Evolutionary conservation across 2,888 invertebrate species (phyloP), one percentile per base, ranked within the genome.

Genomic region (Globia sparganii): DNA sequence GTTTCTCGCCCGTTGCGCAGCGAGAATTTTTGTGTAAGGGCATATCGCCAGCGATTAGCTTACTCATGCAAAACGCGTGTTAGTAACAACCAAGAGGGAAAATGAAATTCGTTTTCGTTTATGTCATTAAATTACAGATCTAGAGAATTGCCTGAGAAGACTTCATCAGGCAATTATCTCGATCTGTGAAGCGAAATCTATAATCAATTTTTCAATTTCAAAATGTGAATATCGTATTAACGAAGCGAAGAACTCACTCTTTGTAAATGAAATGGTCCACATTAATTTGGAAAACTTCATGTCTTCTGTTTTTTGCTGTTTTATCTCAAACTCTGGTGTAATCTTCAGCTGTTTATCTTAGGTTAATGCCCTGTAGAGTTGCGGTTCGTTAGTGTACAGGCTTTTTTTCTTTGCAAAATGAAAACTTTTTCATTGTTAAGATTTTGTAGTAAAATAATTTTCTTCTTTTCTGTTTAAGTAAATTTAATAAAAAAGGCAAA

Each of bases 211-310:
- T 25, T 5, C 18, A 67, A 31, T 31, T 67, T 4, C 4, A 49
- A 18, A 5, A 34, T 9, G 25, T 31, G 31, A 49, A 1, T 49
- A 25, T 67, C 18, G 25, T 18, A 34, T 25, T 67, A 31, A 15
- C 2, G 8, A 21, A 5, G 3, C 18, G 49, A 61, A 25, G 6
- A 37, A 46, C 34, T 6, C 11, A 37, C 2, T 18, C n/a, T 8
- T 40, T 46, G 56, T 72, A 28, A 68, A 62, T 13, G n/a, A 49
- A 83, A 68, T 76, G 28, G 31, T 0, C 25, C 15, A 40, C 1
- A 79, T 67, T 72, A 59, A 59, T 75, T 62, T 6, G 13, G 13
- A 43, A 69, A 66, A 53, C 28, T 1, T 25, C 3, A 15, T 65
- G 21, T 71, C 53, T 61, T 61, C 73, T 56, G 18, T 68, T 68